Evolutionary conservation across 2,797 vertebrate genomes (phyloP).

Genomic region (Agapornis canus): DNA sequence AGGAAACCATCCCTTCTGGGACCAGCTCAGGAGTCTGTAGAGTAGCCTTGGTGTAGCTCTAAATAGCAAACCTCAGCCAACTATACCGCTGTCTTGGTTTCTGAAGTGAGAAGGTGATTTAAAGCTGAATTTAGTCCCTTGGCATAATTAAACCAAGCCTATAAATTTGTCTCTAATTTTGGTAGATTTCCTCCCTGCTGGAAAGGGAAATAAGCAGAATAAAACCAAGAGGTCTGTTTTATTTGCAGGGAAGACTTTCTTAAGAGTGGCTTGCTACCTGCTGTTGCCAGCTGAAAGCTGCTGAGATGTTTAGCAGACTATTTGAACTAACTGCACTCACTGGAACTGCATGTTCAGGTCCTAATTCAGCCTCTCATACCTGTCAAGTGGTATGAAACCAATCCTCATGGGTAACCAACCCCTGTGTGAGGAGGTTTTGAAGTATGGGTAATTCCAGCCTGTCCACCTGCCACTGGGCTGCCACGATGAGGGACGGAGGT

Average conservation of each 20-base stretch:
- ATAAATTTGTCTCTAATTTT: not conserved
- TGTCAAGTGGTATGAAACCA: not conserved
- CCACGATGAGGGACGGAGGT: rapidly evolving
- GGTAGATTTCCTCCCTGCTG: not conserved
- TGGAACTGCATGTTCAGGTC: not conserved
- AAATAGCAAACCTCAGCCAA: not conserved
- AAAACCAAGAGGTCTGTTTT: not conserved
- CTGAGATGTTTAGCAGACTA: not conserved
- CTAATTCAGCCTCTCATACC: not conserved
- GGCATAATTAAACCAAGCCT: not conserved
- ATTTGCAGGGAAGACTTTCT: not conserved
- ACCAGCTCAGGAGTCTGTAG: not conserved
- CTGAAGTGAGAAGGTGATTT: not conserved
- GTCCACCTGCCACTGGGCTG: not conserved
- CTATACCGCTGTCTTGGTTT: not conserved
- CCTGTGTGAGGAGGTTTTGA: not conserved
- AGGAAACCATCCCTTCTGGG: not conserved
- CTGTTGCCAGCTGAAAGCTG: not conserved
- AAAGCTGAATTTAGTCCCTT: not conserved
- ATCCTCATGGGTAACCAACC: not conserved
- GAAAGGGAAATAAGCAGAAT: not conserved
- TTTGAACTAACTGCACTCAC: not conserved
- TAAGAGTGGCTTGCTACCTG: not conserved
- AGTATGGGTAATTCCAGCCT: not conserved
- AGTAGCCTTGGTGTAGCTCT: not conserved